Conservation (phyloP, 2,113 vertebrate species). For the Narcine bancroftii region DNA sequence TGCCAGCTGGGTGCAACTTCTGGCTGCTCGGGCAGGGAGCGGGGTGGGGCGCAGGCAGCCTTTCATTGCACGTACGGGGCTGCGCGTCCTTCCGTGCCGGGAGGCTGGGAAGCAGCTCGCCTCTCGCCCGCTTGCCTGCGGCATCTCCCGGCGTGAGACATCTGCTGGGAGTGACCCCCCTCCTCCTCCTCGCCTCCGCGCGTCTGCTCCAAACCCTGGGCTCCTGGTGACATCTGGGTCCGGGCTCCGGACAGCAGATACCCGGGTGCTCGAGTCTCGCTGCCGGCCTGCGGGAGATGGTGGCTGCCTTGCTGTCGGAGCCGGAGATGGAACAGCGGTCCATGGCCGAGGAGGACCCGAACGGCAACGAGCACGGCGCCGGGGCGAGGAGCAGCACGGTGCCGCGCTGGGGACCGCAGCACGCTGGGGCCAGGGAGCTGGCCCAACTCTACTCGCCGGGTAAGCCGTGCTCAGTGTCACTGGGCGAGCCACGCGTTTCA, state of each 20-base stretch:
- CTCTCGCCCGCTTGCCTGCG: background rate
- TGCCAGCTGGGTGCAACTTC: background rate
- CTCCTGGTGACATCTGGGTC: no score
- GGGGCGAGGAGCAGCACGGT: constrained; percentile 54
- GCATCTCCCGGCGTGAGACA: background rate
- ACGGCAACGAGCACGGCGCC: constrained; percentile 64
- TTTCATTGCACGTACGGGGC: background rate
- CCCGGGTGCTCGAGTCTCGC: background rate
- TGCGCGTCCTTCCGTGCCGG: background rate
- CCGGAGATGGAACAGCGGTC: constrained; percentile 60
- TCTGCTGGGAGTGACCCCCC: no score
- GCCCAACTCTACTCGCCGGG: constrained; percentile 62
- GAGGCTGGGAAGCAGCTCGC: background rate
- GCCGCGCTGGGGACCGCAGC: constrained; percentile 64
- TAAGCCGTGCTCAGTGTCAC: constrained; percentile 42
- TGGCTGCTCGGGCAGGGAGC: background rate
- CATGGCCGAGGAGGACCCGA: constrained; percentile 70
- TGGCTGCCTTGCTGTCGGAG: constrained; percentile 59
- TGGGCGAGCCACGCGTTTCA: background rate
- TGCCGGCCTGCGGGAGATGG: constrained; percentile 39
- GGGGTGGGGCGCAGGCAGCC: background rate
- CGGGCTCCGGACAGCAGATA: background rate
- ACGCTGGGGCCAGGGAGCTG: constrained; percentile 61
- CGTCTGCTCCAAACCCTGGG: no score
- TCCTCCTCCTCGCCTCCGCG: no score